A percentile compares a stretch with the other conserved stretches of the same genome.
phyloP scores from a whole-genome alignment of 2,113 vertebrate species.

The Callipepla californica region DNA sequence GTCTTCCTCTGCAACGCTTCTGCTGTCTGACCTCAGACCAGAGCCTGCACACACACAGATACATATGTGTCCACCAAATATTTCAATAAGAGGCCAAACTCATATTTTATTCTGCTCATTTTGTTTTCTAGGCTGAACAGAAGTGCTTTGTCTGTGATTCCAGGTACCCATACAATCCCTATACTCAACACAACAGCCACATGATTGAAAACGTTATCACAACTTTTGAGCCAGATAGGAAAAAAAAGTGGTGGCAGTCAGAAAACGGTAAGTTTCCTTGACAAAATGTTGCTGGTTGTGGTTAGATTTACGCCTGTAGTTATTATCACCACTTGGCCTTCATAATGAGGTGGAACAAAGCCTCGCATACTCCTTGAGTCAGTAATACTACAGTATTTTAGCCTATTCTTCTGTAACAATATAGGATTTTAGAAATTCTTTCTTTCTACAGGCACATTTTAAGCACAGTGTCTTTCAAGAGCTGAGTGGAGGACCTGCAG shows the following conservation, averaged over 20 bases:
- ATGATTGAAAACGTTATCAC: conserved; percentile 86
- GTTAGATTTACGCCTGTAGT: neutral
- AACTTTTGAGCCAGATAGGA: conserved; percentile 81
- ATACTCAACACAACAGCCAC: conserved; percentile 84
- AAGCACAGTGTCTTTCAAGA: neutral
- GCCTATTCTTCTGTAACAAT: neutral
- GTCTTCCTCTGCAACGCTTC: neutral
- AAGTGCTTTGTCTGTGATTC: conserved; percentile 93
- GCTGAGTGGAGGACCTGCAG: neutral
- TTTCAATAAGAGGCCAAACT: neutral
- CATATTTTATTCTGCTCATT: neutral
- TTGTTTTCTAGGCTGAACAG: conserved; percentile 80
- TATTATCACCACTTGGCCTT: neutral
- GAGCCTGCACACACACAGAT: neutral
- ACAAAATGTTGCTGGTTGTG: neutral
- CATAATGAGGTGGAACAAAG: neutral
- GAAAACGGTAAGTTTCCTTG: conserved; percentile 82
- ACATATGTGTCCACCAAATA: neutral
- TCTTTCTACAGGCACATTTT: neutral
- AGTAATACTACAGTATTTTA: neutral
- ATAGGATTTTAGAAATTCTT: neutral
- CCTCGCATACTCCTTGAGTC: neutral
- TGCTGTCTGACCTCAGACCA: neutral
- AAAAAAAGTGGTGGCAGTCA: conserved; percentile 92
- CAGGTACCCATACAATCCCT: conserved; percentile 76